Evolutionary conservation across 2,113 vertebrate species (phyloP).

Genomic region (Periophthalmodon schlosseri): DNA sequence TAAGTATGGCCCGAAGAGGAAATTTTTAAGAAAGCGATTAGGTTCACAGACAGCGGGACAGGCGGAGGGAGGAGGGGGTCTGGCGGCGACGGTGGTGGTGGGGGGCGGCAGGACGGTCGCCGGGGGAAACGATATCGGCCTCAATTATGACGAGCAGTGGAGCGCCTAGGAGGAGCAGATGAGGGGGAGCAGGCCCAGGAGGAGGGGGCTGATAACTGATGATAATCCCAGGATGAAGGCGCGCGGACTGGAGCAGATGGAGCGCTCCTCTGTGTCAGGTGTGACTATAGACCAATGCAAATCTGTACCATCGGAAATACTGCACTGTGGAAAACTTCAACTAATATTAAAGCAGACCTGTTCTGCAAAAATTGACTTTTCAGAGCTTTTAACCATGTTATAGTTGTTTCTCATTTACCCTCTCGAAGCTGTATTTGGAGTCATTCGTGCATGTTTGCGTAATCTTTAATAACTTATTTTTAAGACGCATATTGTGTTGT

Average conservation of each 20-base stretch:
- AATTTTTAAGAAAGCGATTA: constrained; percentile 48
- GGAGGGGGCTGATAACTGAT: constrained; percentile 70
- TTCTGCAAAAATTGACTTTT: too few relatives aligned
- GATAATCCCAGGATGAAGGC: constrained; percentile 66
- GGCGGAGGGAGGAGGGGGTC: constrained; percentile 5
- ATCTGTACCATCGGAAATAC: neutral
- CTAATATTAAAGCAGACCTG: too few relatives aligned
- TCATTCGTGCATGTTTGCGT: too few relatives aligned
- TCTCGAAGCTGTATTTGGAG: too few relatives aligned
- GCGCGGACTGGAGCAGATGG: constrained; percentile 58
- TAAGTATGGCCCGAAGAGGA: constrained; percentile 17
- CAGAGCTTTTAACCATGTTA: too few relatives aligned
- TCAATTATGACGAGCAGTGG: constrained; percentile 76
- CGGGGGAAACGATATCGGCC: constrained; percentile 64
- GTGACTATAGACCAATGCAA: constrained; percentile 12
- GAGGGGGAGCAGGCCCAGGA: constrained; percentile 61
- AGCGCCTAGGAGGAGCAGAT: constrained; percentile 71
- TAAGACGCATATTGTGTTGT: too few relatives aligned
- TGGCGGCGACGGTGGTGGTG: neutral
- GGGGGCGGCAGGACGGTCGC: constrained; percentile 57
- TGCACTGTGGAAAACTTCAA: neutral
- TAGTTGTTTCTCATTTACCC: too few relatives aligned
- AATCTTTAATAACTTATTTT: too few relatives aligned
- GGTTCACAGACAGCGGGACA: constrained; percentile 28
- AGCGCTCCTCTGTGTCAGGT: constrained; percentile 49